Evolutionary conservation across 2,888 invertebrate species (phyloP).

Genomic region (Parnassius glacialis): DNA sequence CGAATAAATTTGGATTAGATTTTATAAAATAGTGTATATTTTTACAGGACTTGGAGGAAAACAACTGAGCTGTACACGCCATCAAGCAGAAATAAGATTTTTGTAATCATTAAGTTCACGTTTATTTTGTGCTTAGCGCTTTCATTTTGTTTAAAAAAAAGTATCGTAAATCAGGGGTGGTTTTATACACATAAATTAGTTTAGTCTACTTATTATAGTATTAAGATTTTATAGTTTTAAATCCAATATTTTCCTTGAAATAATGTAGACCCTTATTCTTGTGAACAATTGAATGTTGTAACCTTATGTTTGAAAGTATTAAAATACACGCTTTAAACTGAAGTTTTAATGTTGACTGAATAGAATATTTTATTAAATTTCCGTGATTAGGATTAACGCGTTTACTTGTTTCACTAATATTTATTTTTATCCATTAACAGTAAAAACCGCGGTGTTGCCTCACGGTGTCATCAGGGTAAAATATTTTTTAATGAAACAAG

Average conservation of each 20-base stretch:
- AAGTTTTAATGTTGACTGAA: too few species aligned
- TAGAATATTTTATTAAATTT: too few species aligned
- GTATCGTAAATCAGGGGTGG: background rate
- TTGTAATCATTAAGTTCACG: conserved; percentile 8
- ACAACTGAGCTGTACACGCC: conserved; percentile 41
- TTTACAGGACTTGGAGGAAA: conserved; percentile 62
- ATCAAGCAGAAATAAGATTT: conserved; percentile 14
- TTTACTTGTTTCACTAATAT: too few species aligned
- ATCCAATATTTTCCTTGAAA: conserved; percentile 5
- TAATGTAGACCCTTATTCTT: conserved; percentile 3
- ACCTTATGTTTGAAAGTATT: conserved; percentile 13
- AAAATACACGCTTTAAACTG: conserved; percentile 2
- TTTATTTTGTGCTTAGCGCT: conserved; percentile 16
- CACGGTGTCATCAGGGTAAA: too few species aligned
- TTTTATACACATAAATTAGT: conserved; percentile 8
- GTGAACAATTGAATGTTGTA: conserved; percentile 14
- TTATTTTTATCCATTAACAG: too few species aligned
- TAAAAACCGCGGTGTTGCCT: too few species aligned
- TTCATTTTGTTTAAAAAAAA: conserved; percentile 1
- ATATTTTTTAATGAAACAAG: too few species aligned
- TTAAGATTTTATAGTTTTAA: conserved; percentile 10
- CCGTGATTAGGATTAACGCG: too few species aligned
- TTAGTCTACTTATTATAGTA: conserved; percentile 19
- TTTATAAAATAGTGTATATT: conserved; percentile 28
- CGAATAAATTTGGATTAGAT: conserved; percentile 11